Base-by-base conservation (phyloP, 2,113 vertebrate species). In the Lampris incognitus region DNA sequence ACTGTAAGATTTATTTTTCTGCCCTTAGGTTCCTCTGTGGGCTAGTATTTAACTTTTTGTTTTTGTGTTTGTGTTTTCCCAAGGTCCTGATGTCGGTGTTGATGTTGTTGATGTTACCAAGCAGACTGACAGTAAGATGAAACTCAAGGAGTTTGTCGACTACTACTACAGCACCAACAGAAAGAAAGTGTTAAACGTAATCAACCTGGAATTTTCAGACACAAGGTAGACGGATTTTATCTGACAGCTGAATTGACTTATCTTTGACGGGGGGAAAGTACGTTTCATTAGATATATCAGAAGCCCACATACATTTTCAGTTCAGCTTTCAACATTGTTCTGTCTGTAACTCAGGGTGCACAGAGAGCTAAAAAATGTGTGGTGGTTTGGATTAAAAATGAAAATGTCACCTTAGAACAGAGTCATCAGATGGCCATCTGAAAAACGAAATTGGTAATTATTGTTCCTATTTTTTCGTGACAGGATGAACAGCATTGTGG, bases 91-190 rank as follows among this genome's bases (percentile, higher is more conserved):
- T 75, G 94, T 96, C 38, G 94, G 92, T 0, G 97, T 99, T 62
- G 97, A 99, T 6, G 97, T 99, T n/a, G 94, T 97, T 0, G 98
- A 99, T 3, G 97, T 99, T 82, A 96, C 97, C 79, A 99, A 98
- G 87, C 98, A 99, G 94, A 97, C 96, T 0, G 95, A 98, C 79
- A 96, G 97, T 93, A 96, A 96, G 90, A 99, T 99, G 97, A 99
- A 98, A 79, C 93, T 99, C 10, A 99, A 99, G 89, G 98, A 99
- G 80, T 99, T 99, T 91, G 98, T 99, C 36, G 97, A 99, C 91
- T 99, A 95, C 73, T 99, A 99, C 89, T 99, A 99, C 80, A 99
- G 97, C 91, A 99, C 98, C 67, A 99, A 96, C 94, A 95, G 98
- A 78, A 99, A 98, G 92, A 96, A 97, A 60, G 97, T 99, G 37